phyloP scores from a whole-genome alignment of 2,888 invertebrate species.

The Eurois occulta region DNA sequence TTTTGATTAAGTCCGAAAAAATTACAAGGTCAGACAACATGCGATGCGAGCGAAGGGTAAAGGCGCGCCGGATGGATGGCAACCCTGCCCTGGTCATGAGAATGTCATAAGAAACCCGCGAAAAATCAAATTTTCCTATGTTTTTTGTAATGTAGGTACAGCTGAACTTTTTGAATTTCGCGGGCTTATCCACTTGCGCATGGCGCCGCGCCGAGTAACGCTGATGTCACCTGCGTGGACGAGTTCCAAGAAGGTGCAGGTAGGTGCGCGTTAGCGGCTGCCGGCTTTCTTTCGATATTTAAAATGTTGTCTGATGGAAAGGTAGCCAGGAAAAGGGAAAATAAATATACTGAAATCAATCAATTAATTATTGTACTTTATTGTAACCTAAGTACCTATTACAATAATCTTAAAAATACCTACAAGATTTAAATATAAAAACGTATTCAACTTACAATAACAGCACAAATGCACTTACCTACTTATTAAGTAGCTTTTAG shows the following conservation, averaged over 20 bases:
- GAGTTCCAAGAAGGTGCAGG: background rate
- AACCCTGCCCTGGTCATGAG: too few species aligned
- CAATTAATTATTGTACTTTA: conserved; percentile 68
- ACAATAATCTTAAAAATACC: conserved; percentile 53
- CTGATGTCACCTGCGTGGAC: background rate
- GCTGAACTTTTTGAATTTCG: background rate
- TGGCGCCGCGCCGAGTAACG: background rate
- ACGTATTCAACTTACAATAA: conserved; percentile 75
- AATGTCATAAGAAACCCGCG: too few species aligned
- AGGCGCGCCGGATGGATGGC: too few species aligned
- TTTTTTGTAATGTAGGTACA: background rate
- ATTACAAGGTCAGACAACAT: too few species aligned
- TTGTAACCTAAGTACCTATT: conserved; percentile 43
- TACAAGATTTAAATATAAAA: conserved; percentile 65
- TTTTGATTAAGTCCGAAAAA: too few species aligned
- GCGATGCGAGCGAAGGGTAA: too few species aligned
- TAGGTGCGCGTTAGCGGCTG: background rate
- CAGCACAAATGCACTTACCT: conserved; percentile 72
- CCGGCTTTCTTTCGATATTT: background rate
- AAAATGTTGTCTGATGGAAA: background rate
- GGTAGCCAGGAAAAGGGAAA: conserved; percentile 22
- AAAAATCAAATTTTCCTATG: background rate
- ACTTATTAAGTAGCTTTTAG: conserved; percentile 72
- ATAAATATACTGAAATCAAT: conserved; percentile 35
- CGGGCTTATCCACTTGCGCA: conserved; percentile 3